Base-by-base conservation (phyloP, 2,888 invertebrate species). In the Agelastica alni region DNA sequence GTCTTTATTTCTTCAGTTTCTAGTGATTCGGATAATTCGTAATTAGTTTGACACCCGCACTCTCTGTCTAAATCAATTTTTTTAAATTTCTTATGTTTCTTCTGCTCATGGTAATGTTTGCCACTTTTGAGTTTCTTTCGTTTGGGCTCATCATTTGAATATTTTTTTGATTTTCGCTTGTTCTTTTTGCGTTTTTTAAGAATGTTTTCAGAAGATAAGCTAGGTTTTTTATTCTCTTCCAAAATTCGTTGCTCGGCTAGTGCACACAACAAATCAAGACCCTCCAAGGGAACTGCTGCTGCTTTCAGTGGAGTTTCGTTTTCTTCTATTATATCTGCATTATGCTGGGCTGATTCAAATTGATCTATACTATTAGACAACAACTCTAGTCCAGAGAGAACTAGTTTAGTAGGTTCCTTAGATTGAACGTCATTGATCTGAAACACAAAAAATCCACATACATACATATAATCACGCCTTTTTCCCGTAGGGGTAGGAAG, bases 301-400 rank as follows among this genome's bases (percentile, higher is more conserved):
- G 75, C 75, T 52, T 79, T 79, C 1, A 62, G 68, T 3, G 42
- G 26, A 10, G 51, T 41, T 28, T 49, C 59, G 51, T 75, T 73
- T 56, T 74, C 72, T 41, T 80, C 80, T 17, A 60, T 64, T 59
- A 48, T 59, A 73, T 22, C 70, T 75, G 9, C 61, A 32, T 10
- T 80, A 74, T 32, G 48, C 16, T 62, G 54, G 41, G 77, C 68
- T 46, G 82, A 82, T 68, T 88, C 88, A 63, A 88, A 86, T 65
- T 90, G 89, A 51, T 88, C 90, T 55, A 93, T 91, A 71, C 92
- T 92, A 68, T 92, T 92, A 0, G 92, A 92, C 16, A 93, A 74
- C 31, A 93, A 75, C 71, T 93, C 91, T 22, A 93, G 76, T 0
- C 93, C 93, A 62, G 90, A 91, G 4, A 91, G 77, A 70, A 92